These are phyloP conservation scores for Lordiphosa stackelbergi DNA, from an alignment of 1,140 invertebrate species.

Conservation along the genomic window DNA sequence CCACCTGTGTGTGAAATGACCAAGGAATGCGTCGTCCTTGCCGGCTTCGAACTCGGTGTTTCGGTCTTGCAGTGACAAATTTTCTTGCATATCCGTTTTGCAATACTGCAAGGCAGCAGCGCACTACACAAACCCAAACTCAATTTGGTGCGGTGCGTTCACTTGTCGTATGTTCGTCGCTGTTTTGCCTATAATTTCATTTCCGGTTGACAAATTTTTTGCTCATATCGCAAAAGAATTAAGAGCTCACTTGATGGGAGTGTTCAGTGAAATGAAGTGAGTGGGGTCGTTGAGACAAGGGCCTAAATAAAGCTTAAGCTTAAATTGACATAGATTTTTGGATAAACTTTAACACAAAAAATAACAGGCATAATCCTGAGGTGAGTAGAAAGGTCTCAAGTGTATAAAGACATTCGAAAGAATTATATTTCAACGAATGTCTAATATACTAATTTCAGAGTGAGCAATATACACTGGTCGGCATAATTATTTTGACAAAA, in stretches of 20 bases:
- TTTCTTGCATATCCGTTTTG: slow-evolving; percentile 66
- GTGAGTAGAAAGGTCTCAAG: slow-evolving; percentile 13
- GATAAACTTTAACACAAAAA: slow-evolving; percentile 30
- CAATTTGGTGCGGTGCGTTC: too few species aligned
- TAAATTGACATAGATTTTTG: slow-evolving; percentile 30
- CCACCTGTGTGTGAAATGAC: slow-evolving; percentile 41
- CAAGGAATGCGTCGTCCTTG: slow-evolving; percentile 37
- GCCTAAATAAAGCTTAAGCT: neutral
- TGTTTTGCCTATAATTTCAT: too few species aligned
- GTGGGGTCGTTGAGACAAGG: neutral
- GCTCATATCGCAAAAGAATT: too few species aligned
- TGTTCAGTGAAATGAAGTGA: slow-evolving; percentile 17
- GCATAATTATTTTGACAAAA: too few species aligned
- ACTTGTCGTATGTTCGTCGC: too few species aligned
- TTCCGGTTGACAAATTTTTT: too few species aligned
- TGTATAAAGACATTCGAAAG: neutral
- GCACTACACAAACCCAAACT: too few species aligned
- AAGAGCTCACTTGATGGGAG: neutral
- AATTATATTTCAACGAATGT: too few species aligned
- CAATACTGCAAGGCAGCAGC: slow-evolving; percentile 14
- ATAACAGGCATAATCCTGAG: slow-evolving; percentile 68
- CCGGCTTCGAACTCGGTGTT: slow-evolving; percentile 11
- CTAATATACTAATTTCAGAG: too few species aligned
- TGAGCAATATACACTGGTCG: too few species aligned
- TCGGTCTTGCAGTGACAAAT: slow-evolving; percentile 60